Evolutionary conservation across 2,797 vertebrate species (phyloP).

Genomic region (Eptatretus atami): DNA sequence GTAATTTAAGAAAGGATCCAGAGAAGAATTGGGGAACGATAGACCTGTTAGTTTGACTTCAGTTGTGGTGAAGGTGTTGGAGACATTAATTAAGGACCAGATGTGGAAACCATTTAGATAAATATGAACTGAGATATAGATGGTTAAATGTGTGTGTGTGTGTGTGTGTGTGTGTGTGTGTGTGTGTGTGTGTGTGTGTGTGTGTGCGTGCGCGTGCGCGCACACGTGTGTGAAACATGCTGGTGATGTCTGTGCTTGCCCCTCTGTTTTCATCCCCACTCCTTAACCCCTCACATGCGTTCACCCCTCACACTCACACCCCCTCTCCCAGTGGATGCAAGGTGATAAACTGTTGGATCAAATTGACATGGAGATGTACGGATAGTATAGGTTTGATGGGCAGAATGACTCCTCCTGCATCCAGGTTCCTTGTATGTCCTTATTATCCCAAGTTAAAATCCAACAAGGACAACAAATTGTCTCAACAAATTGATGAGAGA

Average conservation of each 20-base stretch:
- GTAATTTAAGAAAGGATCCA: no score
- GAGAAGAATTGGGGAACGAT: no score
- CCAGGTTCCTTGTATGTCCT: no score
- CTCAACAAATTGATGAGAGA: no score
- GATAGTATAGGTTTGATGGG: background rate
- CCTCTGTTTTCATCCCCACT: background rate
- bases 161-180: no score
- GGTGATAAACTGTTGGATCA: background rate
- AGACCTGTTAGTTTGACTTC: no score
- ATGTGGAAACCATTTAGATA: background rate
- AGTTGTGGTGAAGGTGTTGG: background rate
- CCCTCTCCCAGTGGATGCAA: background rate
- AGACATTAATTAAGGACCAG: background rate
- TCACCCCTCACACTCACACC: background rate
- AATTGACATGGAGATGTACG: background rate
- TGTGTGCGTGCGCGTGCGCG: no score
- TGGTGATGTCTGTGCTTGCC: background rate
- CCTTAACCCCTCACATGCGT: background rate
- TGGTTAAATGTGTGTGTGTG: no score
- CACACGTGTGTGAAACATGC: no score
- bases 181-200: no score
- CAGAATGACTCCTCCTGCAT: background rate
- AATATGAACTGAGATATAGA: background rate
- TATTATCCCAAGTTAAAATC: no score
- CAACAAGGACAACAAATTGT: no score